Evolutionary conservation across 23 tunicate species (phyloP).

Genomic region (Ciona savignyi): DNA sequence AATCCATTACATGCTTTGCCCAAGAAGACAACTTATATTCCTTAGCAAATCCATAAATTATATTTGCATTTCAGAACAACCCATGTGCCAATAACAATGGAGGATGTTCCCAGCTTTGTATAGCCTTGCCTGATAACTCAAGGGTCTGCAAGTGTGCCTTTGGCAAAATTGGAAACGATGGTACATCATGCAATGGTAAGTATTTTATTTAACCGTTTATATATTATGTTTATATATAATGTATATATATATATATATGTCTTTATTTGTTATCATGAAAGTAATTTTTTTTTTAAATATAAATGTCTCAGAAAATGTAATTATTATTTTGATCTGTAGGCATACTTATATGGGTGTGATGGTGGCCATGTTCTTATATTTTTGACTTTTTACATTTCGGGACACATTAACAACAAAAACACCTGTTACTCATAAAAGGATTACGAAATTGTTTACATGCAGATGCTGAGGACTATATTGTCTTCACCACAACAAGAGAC

Average conservation of each 20-base stretch:
- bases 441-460: too few species aligned
- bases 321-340: too few species aligned
- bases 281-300: background rate
- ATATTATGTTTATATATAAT: background rate
- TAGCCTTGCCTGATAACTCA: conserved; percentile 57
- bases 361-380: too few species aligned
- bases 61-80: conserved; percentile 48
- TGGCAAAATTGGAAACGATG: conserved; percentile 35
- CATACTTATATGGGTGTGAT: too few species aligned
- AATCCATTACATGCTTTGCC: too few species aligned
- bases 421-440: too few species aligned
- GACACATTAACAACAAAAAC: too few species aligned
- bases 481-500: conserved; percentile 19
- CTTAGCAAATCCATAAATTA: too few species aligned
- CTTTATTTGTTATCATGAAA: background rate
- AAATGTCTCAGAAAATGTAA: background rate
- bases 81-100: conserved; percentile 68
- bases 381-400: too few species aligned
- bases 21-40: too few species aligned
- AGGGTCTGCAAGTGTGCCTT: conserved; percentile 46
- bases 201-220: too few species aligned
- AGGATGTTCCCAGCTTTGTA: conserved; percentile 77
- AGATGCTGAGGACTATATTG: conserved; percentile 50
- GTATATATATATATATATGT: too few species aligned
- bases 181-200: conserved; percentile 42